Evolutionary conservation across 2,113 vertebrate genomes (phyloP).

Genomic region (Campylomormyrus tamandua): DNA sequence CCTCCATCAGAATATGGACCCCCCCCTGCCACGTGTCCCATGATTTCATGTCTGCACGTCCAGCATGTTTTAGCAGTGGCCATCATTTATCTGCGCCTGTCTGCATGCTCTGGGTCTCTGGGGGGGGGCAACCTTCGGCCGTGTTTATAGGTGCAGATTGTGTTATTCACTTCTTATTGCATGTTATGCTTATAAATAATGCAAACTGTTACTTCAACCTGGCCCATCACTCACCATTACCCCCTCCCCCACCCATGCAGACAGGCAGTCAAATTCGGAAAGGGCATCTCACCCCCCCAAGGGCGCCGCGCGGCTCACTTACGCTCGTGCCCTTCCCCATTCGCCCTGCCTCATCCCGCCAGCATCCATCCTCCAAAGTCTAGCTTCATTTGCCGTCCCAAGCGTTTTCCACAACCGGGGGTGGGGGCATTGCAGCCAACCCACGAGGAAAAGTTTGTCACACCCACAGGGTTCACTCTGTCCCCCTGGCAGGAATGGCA

Average conservation of each 20-base stretch:
- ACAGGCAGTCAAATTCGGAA: background rate
- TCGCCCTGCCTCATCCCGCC: background rate
- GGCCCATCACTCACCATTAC: background rate
- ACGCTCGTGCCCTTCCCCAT: background rate
- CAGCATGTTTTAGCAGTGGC: background rate
- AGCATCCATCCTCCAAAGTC: background rate
- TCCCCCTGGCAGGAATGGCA: background rate
- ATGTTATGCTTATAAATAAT: background rate
- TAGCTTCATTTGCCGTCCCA: background rate
- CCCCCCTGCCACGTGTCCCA: background rate
- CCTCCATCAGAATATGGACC: too few species aligned
- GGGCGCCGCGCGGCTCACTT: background rate
- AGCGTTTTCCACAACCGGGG: background rate
- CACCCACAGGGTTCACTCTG: background rate
- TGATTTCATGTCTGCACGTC: background rate
- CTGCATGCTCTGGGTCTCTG: too few species aligned
- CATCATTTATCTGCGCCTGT: too few species aligned
- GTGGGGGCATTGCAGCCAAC: background rate
- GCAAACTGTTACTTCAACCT: background rate
- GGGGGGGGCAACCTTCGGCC: background rate
- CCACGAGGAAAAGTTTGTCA: background rate
- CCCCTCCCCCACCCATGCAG: background rate
- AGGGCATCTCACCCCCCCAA: background rate
- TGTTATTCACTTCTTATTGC: background rate
- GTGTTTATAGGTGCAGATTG: background rate